phyloP scores from a whole-genome alignment of 30 jellyfish, hydroid and myxozoan species.

The Turritopsis rubra region DNA sequence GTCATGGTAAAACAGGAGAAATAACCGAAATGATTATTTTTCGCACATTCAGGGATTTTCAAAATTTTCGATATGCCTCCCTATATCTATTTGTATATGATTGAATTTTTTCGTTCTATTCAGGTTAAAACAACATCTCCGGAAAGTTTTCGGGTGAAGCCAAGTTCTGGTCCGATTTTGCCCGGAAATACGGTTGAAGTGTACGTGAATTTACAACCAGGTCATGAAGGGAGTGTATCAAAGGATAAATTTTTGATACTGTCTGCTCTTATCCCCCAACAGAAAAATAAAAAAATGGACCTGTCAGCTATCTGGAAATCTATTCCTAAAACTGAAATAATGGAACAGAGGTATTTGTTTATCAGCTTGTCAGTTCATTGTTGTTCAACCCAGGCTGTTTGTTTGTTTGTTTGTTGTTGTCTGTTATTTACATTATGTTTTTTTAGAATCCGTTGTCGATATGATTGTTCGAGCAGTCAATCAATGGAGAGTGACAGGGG shows the following conservation, averaged over 20 bases:
- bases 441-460: conserved; percentile 79
- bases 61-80: background rate
- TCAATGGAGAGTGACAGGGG: conserved; percentile 76
- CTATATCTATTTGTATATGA: background rate
- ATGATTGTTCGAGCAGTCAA: conserved; percentile 49
- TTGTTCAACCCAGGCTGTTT: background rate
- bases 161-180: conserved; percentile 93
- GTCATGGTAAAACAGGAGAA: too few species aligned
- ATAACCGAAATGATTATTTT: too few species aligned
- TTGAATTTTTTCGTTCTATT: background rate
- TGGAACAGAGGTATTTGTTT: conserved; percentile 82
- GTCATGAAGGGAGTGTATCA: conserved; percentile 53
- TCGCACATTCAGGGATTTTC: background rate
- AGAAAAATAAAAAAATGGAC: conserved; percentile 57
- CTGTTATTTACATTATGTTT: background rate
- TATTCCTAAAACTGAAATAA: conserved; percentile 69
- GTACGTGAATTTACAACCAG: conserved; percentile 76
- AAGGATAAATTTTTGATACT: conserved; percentile 73
- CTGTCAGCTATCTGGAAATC: conserved; percentile 65
- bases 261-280: conserved; percentile 75
- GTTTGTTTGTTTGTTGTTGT: background rate
- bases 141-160: conserved; percentile 92
- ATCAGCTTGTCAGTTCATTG: too few species aligned
- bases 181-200: conserved; percentile 75
- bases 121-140: conserved; percentile 98